These are phyloP conservation scores for Bilobella aurantiaca DNA, from an alignment of 1,140 invertebrate genomes.

Conservation along the genomic window DNA sequence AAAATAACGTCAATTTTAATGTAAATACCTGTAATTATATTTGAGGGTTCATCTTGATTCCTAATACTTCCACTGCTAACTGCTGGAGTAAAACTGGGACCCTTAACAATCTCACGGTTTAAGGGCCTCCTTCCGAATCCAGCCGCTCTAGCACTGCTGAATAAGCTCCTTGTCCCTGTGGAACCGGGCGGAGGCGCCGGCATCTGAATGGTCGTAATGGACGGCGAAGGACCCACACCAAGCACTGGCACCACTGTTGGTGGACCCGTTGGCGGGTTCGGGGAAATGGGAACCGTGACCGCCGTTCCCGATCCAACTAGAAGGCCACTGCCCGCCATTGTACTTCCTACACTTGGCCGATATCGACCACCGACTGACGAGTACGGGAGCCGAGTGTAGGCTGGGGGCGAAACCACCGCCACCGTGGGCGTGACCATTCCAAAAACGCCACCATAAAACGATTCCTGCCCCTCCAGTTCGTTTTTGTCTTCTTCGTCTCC, in stretches of 20 bases:
- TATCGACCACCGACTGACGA: too few relatives aligned
- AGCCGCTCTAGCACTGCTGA: not conserved
- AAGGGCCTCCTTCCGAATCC: not conserved
- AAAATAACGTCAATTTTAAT: not conserved
- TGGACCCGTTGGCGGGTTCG: not conserved
- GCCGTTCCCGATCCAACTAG: too few relatives aligned
- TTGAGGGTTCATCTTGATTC: not conserved
- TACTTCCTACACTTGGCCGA: too few relatives aligned
- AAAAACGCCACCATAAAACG: not conserved
- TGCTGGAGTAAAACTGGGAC: not conserved
- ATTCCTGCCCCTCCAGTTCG: not conserved
- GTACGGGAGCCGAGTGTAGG: too few relatives aligned
- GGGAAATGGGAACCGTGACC: not conserved
- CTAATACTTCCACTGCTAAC: too few relatives aligned
- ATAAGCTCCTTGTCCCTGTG: not conserved
- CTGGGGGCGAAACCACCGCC: too few relatives aligned
- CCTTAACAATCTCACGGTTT: not conserved
- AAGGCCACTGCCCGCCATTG: too few relatives aligned
- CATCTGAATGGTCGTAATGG: not conserved
- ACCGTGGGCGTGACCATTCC: not conserved
- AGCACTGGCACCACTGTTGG: not conserved
- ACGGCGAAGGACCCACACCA: not conserved
- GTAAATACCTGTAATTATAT: not conserved
- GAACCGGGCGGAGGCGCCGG: too few relatives aligned
- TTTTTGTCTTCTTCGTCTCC: not conserved